Evolutionary conservation across 2,888 invertebrate genomes (phyloP).

Genomic region (Epistrophe eligans): DNA sequence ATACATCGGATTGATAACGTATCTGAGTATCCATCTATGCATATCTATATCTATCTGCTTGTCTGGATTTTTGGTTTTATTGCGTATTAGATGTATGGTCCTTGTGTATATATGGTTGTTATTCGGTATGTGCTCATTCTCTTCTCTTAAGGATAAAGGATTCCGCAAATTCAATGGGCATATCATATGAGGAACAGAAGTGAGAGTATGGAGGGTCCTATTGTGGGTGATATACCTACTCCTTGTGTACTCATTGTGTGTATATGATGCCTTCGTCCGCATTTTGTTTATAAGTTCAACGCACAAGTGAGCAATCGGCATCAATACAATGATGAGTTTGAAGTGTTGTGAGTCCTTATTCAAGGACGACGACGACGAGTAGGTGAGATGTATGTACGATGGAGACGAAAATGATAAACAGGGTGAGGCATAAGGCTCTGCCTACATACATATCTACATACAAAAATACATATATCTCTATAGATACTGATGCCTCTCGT

Average conservation of each 20-base stretch:
- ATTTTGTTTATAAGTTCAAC: constrained; percentile 73
- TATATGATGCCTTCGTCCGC: constrained; percentile 26
- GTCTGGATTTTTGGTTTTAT: constrained; percentile 68
- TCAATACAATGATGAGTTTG: constrained; percentile 63
- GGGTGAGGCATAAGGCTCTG: not conserved
- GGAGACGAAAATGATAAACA: constrained; percentile 16
- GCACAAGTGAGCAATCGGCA: constrained; percentile 73
- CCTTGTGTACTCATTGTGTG: not conserved
- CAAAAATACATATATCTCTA: too few species aligned
- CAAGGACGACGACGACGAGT: constrained; percentile 47
- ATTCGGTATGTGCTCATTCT: not conserved
- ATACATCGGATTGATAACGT: constrained; percentile 66
- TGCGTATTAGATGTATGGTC: constrained; percentile 63
- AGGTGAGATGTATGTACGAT: not conserved
- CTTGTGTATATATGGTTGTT: constrained; percentile 10
- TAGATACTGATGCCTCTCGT: constrained; percentile 11
- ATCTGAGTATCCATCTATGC: constrained; percentile 48
- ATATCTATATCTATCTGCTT: constrained; percentile 17
- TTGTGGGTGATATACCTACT: constrained; percentile 19
- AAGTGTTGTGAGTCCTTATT: constrained; percentile 61
- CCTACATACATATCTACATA: too few species aligned
- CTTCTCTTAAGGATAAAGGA: constrained; percentile 40
- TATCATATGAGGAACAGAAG: constrained; percentile 43
- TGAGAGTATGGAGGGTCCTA: not conserved
- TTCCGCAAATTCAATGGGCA: constrained; percentile 67